Conservation (phyloP, 2,113 vertebrate genomes). For the Microtus pennsylvanicus region DNA sequence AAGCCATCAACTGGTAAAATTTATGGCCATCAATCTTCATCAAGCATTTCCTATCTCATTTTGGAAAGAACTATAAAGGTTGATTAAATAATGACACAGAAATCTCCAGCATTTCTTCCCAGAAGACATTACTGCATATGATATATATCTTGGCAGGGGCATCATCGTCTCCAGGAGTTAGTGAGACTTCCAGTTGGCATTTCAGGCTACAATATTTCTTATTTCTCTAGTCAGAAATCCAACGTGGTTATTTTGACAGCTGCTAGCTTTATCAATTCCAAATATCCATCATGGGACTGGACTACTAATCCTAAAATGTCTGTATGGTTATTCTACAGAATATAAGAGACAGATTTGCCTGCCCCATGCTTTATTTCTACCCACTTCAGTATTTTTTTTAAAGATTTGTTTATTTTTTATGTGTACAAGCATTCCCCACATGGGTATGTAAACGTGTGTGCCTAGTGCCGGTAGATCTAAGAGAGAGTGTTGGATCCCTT, state of each 20-base stretch:
- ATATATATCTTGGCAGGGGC: slow-evolving; percentile 64
- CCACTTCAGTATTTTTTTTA: background rate
- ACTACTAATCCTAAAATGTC: background rate
- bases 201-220: slow-evolving; percentile 31
- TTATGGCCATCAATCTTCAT: slow-evolving; percentile 49
- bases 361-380: background rate
- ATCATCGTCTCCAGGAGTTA: slow-evolving; percentile 57
- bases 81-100: slow-evolving; percentile 58
- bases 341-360: background rate
- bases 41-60: slow-evolving; percentile 24
- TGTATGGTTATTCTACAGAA: background rate
- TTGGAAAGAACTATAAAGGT: slow-evolving; percentile 50
- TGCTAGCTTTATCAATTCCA: slow-evolving; percentile 22
- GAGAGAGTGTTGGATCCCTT: background rate
- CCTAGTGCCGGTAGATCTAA: background rate
- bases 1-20: slow-evolving; percentile 2
- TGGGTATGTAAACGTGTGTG: background rate
- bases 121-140: slow-evolving; percentile 33
- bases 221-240: slow-evolving; percentile 32
- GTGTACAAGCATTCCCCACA: background rate
- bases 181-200: slow-evolving; percentile 57
- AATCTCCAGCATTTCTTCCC: slow-evolving; percentile 48
- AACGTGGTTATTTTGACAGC: slow-evolving; percentile 48
- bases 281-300: background rate
- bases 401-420: background rate